Conservation (phyloP, 2,797 vertebrate species). For the Darevskia mixta region DNA sequence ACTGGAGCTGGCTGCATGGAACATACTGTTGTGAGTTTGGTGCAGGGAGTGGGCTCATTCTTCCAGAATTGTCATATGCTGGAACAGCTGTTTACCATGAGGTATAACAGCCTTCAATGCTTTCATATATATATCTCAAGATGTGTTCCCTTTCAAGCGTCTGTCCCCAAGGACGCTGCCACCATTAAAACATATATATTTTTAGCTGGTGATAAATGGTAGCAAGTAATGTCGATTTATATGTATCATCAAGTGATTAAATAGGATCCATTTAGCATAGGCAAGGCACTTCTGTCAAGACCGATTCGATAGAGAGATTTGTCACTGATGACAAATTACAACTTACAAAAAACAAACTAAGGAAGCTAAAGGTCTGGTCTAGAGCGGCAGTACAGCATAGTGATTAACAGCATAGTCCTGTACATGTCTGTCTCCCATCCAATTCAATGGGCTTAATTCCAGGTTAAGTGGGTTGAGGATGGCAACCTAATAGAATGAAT, state of each 20-base stretch:
- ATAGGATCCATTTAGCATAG: conserved; percentile 5
- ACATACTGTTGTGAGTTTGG: no score
- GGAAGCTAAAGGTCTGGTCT: neutral
- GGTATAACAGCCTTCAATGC: neutral
- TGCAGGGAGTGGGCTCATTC: no score
- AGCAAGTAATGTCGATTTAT: conserved; percentile 18
- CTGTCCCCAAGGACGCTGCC: conserved; percentile 22
- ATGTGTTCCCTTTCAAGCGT: neutral
- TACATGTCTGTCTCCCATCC: no score
- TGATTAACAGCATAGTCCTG: neutral
- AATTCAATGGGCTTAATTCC: no score
- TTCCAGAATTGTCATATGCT: neutral
- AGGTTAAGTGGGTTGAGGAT: no score
- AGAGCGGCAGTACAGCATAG: neutral
- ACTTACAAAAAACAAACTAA: neutral
- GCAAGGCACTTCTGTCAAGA: conserved; percentile 6
- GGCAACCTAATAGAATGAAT: no score
- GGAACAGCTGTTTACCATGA: neutral
- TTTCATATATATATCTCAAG: neutral
- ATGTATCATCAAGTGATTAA: conserved; percentile 27
- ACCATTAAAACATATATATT: conserved; percentile 18
- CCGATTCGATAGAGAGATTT: conserved; percentile 8
- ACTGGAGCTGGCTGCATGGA: neutral
- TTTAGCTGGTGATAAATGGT: conserved; percentile 16
- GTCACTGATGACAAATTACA: conserved; percentile 12